Conservation (phyloP, 1,140 invertebrate species). For the Dreissena polymorpha region DNA sequence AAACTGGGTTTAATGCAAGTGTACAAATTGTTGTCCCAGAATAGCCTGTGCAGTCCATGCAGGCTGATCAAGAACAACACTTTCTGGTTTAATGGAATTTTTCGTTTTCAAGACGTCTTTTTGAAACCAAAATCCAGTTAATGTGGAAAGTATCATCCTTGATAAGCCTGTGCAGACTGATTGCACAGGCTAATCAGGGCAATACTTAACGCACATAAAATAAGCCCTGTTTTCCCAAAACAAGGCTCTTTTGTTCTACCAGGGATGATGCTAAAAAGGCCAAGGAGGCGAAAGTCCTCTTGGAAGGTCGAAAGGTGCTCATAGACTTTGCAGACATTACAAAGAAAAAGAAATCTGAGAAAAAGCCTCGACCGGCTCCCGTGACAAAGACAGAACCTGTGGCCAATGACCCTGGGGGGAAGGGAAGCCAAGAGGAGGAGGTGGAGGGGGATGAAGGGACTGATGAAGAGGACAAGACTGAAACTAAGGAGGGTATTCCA, state of each 20-base stretch:
- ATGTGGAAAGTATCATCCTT: neutral
- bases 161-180: neutral
- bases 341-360: conserved; percentile 44
- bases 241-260: conserved; percentile 11
- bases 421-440: neutral
- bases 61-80: no score
- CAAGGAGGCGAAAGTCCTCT: conserved; percentile 47
- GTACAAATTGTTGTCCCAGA: no score
- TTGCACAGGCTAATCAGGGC: neutral
- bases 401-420: neutral
- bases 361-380: neutral
- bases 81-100: no score
- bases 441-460: neutral
- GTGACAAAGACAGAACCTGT: conserved; percentile 1
- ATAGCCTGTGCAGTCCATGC: no score
- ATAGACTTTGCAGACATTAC: conserved; percentile 62
- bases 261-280: conserved; percentile 70
- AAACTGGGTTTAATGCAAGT: no score
- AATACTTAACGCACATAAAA: neutral
- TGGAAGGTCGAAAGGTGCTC: conserved; percentile 62
- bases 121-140: neutral
- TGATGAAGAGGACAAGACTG: neutral
- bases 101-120: no score
- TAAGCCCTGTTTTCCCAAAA: neutral
- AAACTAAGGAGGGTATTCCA: no score